These are phyloP conservation scores for Microtus oregoni DNA, from an alignment of 2,113 vertebrate genomes.

Conservation along the genomic window DNA sequence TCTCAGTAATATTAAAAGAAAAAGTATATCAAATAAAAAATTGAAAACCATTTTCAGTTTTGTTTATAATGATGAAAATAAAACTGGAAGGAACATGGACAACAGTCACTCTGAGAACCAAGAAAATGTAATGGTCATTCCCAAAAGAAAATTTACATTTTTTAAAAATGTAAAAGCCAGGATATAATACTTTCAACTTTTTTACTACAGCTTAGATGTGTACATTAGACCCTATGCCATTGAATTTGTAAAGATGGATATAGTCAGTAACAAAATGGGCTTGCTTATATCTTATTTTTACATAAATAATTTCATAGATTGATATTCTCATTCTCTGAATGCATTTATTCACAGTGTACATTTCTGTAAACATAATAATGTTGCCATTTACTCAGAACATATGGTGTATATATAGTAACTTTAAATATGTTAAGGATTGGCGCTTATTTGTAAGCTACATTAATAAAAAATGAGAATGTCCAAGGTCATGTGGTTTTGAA, in stretches of 20 bases:
- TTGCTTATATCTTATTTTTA: neutral
- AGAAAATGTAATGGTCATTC: neutral
- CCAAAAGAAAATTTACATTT: neutral
- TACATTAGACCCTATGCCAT: neutral
- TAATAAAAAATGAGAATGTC: neutral
- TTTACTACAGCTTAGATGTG: neutral
- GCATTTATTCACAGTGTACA: neutral
- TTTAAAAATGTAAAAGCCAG: neutral
- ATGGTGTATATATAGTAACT: neutral
- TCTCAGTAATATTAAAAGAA: neutral
- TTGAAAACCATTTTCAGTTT: neutral
- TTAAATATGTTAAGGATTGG: neutral
- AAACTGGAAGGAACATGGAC: slow-evolving; percentile 9
- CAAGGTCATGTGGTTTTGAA: neutral
- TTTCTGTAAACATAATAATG: slow-evolving; percentile 7
- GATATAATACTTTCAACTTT: neutral
- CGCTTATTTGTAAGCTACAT: slow-evolving; percentile 7
- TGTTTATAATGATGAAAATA: neutral
- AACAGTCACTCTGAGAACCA: neutral
- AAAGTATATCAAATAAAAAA: neutral
- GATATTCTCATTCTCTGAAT: neutral
- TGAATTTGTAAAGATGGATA: neutral
- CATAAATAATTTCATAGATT: neutral
- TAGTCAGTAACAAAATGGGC: neutral
- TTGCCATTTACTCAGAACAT: neutral